Conservation (phyloP, 2,888 invertebrate genomes). For the Opisthograptis luteolata region DNA sequence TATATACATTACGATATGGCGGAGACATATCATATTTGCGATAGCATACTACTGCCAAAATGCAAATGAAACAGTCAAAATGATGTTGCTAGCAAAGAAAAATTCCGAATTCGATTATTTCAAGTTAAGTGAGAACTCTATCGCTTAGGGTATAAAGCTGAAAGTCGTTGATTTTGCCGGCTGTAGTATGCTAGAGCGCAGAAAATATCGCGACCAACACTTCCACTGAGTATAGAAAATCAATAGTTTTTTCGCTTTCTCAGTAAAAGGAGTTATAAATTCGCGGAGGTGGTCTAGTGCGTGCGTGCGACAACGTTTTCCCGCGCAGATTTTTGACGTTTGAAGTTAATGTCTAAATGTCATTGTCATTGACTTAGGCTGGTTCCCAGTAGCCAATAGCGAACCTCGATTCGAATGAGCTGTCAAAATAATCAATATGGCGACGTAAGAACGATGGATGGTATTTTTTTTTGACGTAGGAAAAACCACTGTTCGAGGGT, state of each 20-base stretch:
- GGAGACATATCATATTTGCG: constrained; percentile 27
- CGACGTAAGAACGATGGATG: not conserved
- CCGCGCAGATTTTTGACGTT: constrained; percentile 10
- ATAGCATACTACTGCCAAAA: constrained; percentile 19
- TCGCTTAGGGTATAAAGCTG: not conserved
- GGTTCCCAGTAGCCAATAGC: constrained; percentile 5
- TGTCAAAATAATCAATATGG: constrained; percentile 5
- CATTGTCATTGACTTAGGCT: not conserved
- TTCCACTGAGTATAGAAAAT: not conserved
- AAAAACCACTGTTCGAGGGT: too few relatives aligned
- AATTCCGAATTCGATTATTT: not conserved
- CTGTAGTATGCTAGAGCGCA: constrained; percentile 9
- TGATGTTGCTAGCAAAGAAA: not conserved
- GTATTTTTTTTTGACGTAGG: too few relatives aligned
- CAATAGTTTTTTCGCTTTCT: not conserved
- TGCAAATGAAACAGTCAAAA: too few relatives aligned
- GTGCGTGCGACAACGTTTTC: constrained; percentile 17
- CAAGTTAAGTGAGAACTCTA: not conserved
- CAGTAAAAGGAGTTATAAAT: constrained; percentile 11
- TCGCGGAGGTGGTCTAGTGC: constrained; percentile 9
- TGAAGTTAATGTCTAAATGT: not conserved
- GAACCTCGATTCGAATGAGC: constrained; percentile 7
- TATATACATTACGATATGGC: constrained; percentile 12
- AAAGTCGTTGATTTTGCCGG: not conserved
- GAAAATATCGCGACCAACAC: constrained; percentile 6